A percentile compares a stretch with the other conserved stretches of the same genome.
These are phyloP conservation scores for Synanthedon formicaeformis DNA, from an alignment of 2,888 invertebrate species.

Conservation along the genomic window DNA sequence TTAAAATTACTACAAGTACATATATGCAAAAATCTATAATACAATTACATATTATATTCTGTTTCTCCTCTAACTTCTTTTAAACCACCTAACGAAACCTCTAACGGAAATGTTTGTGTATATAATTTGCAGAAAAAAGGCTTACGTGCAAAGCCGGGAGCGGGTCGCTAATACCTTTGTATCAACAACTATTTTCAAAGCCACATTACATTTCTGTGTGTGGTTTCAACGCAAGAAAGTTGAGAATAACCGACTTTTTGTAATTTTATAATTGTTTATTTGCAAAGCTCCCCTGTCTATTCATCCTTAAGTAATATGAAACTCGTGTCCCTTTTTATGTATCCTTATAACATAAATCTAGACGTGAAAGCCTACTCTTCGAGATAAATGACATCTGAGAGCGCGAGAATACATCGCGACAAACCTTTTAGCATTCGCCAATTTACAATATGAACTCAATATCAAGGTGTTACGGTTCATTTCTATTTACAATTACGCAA, in stretches of 20 bases:
- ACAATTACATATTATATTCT: too few species aligned
- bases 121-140: too few species aligned
- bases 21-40: too few species aligned
- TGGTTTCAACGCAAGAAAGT: too few species aligned
- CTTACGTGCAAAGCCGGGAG: too few species aligned
- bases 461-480: constrained; percentile 5
- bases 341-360: constrained; percentile 4
- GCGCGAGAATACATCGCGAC: constrained; percentile 9
- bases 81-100: too few species aligned
- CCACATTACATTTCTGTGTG: too few species aligned
- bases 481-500: constrained; percentile 3
- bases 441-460: constrained; percentile 6
- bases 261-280: background rate
- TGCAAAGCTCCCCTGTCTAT: background rate
- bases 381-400: constrained; percentile 13
- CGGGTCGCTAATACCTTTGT: too few species aligned
- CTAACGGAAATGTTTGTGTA: too few species aligned
- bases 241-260: background rate
- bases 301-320: background rate
- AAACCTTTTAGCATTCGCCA: constrained; percentile 2
- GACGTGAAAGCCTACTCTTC: constrained; percentile 13
- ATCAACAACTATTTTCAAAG: too few species aligned
- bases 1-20: too few species aligned
- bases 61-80: too few species aligned
- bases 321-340: background rate